These are phyloP conservation scores for Melitaea athalia DNA, from an alignment of 2,888 invertebrate genomes.

Conservation along the genomic window DNA sequence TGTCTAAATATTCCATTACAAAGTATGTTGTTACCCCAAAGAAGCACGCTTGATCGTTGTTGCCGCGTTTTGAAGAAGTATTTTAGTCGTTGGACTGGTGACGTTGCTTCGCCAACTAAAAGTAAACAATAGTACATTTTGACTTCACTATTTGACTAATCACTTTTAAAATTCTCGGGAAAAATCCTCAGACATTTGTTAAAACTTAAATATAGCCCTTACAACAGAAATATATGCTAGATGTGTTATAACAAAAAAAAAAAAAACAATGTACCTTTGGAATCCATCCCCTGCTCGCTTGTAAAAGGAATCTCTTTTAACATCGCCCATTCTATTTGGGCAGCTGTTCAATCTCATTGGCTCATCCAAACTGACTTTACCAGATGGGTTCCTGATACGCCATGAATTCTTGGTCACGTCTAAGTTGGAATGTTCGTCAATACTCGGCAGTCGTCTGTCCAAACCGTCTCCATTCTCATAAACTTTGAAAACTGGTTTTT, in stretches of 20 bases:
- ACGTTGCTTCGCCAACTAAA: constrained; percentile 64
- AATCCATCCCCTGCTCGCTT: constrained; percentile 64
- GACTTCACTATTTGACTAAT: background rate
- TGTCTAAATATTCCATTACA: background rate
- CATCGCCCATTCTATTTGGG: constrained; percentile 51
- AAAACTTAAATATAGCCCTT: too few species aligned
- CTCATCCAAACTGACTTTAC: constrained; percentile 45
- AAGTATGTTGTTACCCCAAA: constrained; percentile 56
- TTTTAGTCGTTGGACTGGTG: constrained; percentile 56
- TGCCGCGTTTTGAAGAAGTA: constrained; percentile 66
- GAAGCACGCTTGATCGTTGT: constrained; percentile 71
- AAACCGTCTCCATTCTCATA: constrained; percentile 66
- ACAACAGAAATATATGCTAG: too few species aligned
- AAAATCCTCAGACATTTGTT: too few species aligned
- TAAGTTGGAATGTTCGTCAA: constrained; percentile 68
- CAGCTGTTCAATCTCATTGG: constrained; percentile 54
- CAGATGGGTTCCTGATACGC: constrained; percentile 45
- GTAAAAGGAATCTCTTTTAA: constrained; percentile 60
- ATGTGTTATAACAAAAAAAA: background rate
- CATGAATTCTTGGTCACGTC: constrained; percentile 46
- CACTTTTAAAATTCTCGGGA: background rate
- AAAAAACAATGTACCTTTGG: constrained; percentile 54
- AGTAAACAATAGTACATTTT: background rate
- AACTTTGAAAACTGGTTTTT: constrained; percentile 52
- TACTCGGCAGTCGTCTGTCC: constrained; percentile 64